Evolutionary conservation across 2,888 invertebrate genomes (phyloP), one percentile per base, ranked within the genome.

Genomic region (Steromphala cineraria): DNA sequence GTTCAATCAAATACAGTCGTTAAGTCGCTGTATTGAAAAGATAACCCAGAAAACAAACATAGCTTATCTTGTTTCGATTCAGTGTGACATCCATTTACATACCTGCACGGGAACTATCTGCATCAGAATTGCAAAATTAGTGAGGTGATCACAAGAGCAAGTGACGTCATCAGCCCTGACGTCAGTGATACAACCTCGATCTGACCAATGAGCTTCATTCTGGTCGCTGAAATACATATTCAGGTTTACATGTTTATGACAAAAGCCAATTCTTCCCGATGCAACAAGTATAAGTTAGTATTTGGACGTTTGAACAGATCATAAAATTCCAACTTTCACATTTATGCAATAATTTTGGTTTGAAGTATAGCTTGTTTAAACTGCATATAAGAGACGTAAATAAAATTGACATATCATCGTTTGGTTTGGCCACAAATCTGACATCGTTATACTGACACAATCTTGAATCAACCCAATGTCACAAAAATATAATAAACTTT

Each of bases 71-170:
- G 7, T 10, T 46, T 46, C 46, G n/a, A 46, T 46, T 4, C 46
- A 46, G 1, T 17, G 17, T 15, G 10, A 36, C 4, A 21, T 21
- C 31, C 31, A 24, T 28, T 1, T 67, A 24, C 40, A 71, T 80
- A 88, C 88, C 84, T 84, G 67, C 24, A 88, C 71, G 17, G 81
- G 81, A 19, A 77, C 83, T 1, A 88, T 80, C 74, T 88, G 87
- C 87, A 89, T 87, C 19, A 89, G 83, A n/a, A 89, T 83, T 28
- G 89, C 89, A 78, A 89, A 89, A 80, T 88, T 88, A 1, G 89
- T 89, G 21, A 88, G 81, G 75, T 89, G 89, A 40, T 85, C 80
- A 78, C 88, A 89, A 1, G 80, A 67, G 77, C 89, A 89, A 19
- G 81, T 80, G 19, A 80, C 75, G 10, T 36, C 36, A 75, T 53